phyloP scores from a whole-genome alignment of 1,140 invertebrate genomes.

The Leptinotarsa undecemlineata region DNA sequence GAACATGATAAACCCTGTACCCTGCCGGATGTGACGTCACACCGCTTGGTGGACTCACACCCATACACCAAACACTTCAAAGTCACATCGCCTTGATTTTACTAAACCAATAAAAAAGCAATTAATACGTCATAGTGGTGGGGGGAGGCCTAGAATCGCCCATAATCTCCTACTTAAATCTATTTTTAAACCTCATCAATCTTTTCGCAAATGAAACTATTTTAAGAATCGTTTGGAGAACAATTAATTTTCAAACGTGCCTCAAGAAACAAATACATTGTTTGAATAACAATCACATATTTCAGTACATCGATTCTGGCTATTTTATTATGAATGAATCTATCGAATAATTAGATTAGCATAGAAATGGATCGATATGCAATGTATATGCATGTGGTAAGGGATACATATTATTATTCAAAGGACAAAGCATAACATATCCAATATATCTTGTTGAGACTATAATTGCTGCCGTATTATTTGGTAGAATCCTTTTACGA shows the following conservation, averaged over 20 bases:
- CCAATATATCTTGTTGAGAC: no score
- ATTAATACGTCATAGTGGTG: no score
- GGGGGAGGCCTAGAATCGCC: no score
- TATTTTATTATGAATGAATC: neutral
- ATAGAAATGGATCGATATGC: neutral
- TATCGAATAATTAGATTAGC: neutral
- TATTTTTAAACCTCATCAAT: neutral
- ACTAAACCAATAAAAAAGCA: no score
- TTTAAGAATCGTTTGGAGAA: neutral
- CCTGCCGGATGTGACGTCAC: no score
- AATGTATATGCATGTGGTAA: neutral
- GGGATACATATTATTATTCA: neutral
- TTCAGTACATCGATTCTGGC: neutral
- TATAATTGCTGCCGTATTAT: no score
- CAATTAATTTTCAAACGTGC: neutral
- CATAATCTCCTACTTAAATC: no score
- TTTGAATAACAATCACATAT: neutral
- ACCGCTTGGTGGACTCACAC: no score
- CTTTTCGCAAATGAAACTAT: neutral
- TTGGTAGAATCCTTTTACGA: no score
- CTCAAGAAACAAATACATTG: neutral
- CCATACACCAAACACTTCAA: no score
- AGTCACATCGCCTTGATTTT: no score
- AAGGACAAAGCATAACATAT: neutral
- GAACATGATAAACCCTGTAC: no score